These are phyloP conservation scores for Procavia capensis DNA, from an alignment of 2,113 vertebrate species.

Conservation along the genomic window DNA sequence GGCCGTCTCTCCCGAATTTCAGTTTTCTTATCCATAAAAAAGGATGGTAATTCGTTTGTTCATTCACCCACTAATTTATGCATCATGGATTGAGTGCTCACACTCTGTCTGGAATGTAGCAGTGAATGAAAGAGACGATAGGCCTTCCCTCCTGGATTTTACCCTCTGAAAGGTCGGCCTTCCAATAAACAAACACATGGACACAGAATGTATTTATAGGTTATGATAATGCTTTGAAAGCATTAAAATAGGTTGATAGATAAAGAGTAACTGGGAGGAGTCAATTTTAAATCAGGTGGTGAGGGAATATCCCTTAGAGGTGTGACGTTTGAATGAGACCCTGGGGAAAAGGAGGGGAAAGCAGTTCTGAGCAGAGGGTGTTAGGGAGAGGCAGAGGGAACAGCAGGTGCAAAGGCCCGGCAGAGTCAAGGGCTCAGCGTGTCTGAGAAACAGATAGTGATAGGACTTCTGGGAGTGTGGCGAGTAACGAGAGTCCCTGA, in stretches of 20 bases:
- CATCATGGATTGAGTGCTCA: not conserved
- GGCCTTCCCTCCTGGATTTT: not conserved
- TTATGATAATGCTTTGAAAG: not conserved
- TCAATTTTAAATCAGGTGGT: not conserved
- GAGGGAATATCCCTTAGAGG: not conserved
- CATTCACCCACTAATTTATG: fast-evolving
- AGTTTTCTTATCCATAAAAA: not conserved
- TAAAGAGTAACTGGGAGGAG: not conserved
- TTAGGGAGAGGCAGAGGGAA: not conserved
- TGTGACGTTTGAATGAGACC: too few relatives aligned
- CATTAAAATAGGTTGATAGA: not conserved
- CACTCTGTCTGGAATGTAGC: not conserved
- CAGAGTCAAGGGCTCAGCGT: not conserved
- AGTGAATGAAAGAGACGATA: not conserved
- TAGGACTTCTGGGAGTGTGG: not conserved
- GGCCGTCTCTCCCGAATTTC: not conserved
- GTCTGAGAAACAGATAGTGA: not conserved
- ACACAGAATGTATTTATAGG: not conserved
- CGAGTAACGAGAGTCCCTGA: not conserved
- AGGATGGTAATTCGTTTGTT: not conserved
- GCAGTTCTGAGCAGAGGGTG: not conserved
- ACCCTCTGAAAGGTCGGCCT: not conserved
- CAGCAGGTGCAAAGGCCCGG: not conserved
- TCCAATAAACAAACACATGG: not conserved
- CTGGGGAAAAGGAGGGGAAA: not conserved